A percentile compares a stretch with the other conserved stretches of the same genome.
These are phyloP conservation scores for Oreamnos americanus DNA, from an alignment of 2,113 vertebrate species.

Conservation along the genomic window DNA sequence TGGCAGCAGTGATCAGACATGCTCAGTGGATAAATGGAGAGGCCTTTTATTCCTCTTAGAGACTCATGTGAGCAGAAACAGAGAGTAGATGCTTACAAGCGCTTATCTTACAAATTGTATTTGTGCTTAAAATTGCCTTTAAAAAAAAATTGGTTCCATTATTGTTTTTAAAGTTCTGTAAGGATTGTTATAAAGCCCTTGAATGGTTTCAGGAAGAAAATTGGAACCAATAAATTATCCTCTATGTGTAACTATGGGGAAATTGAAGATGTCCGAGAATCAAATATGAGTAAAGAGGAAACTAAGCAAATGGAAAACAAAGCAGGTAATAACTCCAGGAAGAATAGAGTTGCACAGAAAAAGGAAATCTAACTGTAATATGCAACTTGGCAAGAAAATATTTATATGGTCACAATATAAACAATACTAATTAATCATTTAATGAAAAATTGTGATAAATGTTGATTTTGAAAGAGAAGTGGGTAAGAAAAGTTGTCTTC, in stretches of 20 bases:
- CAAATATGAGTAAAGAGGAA: not conserved
- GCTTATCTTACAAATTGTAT: not conserved
- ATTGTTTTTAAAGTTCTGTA: not conserved
- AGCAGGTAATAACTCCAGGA: not conserved
- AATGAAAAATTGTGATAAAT: not conserved
- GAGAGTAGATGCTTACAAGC: not conserved
- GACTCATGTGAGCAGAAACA: rapidly evolving
- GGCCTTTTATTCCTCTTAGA: not conserved
- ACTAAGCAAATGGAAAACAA: not conserved
- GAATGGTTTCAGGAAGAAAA: not conserved
- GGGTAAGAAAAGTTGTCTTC: not conserved
- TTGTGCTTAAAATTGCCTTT: not conserved
- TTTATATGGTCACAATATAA: not conserved
- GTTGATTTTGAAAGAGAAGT: not conserved
- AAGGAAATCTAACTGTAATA: not conserved
- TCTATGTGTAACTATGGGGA: not conserved
- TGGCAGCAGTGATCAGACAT: not conserved
- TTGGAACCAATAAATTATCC: not conserved
- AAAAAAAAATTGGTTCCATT: not conserved
- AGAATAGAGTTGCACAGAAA: not conserved
- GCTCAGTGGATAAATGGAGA: not conserved
- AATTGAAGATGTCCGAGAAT: not conserved
- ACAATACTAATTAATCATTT: not conserved
- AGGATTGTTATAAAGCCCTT: not conserved
- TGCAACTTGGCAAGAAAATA: not conserved